Evolutionary conservation across 2,113 vertebrate genomes (phyloP), one percentile per base, ranked within the genome.

Genomic region (Sander lucioperca): DNA sequence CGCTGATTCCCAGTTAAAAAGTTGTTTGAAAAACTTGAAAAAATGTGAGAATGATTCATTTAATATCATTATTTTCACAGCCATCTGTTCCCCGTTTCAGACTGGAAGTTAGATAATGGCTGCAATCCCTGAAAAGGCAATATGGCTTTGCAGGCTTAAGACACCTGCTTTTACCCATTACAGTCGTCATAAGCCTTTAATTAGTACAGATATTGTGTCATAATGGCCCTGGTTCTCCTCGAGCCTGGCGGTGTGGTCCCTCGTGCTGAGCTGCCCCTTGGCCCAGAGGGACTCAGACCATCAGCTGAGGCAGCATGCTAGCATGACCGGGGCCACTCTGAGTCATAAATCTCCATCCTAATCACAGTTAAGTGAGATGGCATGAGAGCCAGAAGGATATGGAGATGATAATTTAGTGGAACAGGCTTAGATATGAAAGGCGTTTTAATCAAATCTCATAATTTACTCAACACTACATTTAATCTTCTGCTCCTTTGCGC

Each of bases 391-490:
- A 82, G 81, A 64, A 85, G 67, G 72, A 82, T 79, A 64, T 67
- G 23, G 51, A 80, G 70, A 76, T 48, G 76, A 81, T 84, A 33
- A 84, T 56, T 86, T 56, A 85, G 47, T 62, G n/a, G 21, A 84
- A 47, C 48, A 74, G 68, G 27, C 83, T 74, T 36, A 57, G 80
- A 91, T 79, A 82, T 88, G 19, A 91, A 87, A 86, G 50, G 3
- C 51, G 2, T 86, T 91, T 90, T 90, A 89, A 93, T 88, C 80
- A 88, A 84, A 87, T 83, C 75, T 82, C 54, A 71, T 83, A 77
- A 92, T 93, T 92, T 88, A 85, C 85, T 88, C 82, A 77, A 74
- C 87, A 19, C 72, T 84, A 27, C 50, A 80, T 91, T 87, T 81
- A 80, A 87, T 93, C 77, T 76, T 79, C 57, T 4, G 72, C 66